phyloP scores from a whole-genome alignment of 2,888 invertebrate species.

The Conistra vaccinii region DNA sequence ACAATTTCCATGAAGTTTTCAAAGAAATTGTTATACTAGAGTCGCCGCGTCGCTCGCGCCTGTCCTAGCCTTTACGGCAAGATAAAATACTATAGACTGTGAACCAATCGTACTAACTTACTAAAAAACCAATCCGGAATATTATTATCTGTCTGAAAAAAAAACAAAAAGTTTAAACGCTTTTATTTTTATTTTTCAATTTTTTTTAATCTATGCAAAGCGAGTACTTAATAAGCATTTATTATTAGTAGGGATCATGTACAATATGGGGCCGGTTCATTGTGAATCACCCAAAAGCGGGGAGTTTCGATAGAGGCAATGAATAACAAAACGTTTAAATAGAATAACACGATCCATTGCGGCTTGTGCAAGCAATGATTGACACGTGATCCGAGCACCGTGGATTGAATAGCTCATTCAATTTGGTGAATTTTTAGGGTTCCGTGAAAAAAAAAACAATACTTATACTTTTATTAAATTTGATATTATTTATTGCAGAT shows the following conservation, averaged over 20 bases:
- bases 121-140: slow-evolving; percentile 41
- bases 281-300: slow-evolving; percentile 78
- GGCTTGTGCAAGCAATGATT: slow-evolving; percentile 85
- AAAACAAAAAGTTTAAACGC: slow-evolving; percentile 12
- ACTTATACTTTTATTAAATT: background rate
- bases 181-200: slow-evolving; percentile 14
- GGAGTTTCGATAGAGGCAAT: slow-evolving; percentile 85
- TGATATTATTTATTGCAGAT: too few species aligned
- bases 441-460: slow-evolving; percentile 14
- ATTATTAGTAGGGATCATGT: slow-evolving; percentile 77
- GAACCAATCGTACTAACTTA: background rate
- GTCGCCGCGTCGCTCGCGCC: too few species aligned
- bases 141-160: slow-evolving; percentile 18
- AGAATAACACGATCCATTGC: slow-evolving; percentile 87
- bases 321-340: slow-evolving; percentile 87
- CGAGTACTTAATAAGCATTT: slow-evolving; percentile 67
- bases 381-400: slow-evolving; percentile 86
- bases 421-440: slow-evolving; percentile 71
- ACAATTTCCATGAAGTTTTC: too few species aligned
- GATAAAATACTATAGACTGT: background rate
- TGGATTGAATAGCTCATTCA: slow-evolving; percentile 81
- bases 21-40: too few species aligned
- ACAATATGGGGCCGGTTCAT: slow-evolving; percentile 77
- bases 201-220: slow-evolving; percentile 60
- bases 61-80: too few species aligned